Evolutionary conservation across 1,140 invertebrate genomes (phyloP).

Genomic region (Scylla paramamosain): DNA sequence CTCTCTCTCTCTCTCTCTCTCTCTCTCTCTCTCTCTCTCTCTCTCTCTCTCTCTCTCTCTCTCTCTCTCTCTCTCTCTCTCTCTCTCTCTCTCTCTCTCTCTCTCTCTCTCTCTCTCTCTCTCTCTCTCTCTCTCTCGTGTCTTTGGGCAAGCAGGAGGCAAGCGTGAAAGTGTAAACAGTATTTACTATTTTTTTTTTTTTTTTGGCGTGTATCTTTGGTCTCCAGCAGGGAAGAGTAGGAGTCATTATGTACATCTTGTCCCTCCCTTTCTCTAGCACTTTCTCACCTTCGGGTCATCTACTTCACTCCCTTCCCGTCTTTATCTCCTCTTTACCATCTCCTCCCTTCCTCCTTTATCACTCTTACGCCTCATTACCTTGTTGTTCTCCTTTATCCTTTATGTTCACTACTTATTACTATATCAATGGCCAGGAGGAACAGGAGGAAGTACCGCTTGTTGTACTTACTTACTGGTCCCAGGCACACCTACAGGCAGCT

Average conservation of each 20-base stretch:
- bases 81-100: no score
- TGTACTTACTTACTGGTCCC: background rate
- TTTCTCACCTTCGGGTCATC: background rate
- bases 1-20: no score
- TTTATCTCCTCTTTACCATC: conserved; percentile 14
- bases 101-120: no score
- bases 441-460: background rate
- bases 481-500: background rate
- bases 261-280: background rate
- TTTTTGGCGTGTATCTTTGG: no score
- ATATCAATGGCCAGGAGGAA: background rate
- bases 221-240: background rate
- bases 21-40: no score
- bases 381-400: background rate
- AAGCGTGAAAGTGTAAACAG: background rate
- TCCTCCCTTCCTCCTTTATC: conserved; percentile 41
- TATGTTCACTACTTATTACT: background rate
- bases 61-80: no score
- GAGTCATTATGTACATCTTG: background rate
- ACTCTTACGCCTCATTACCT: conserved; percentile 15
- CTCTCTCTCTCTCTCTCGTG: no score
- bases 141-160: no score
- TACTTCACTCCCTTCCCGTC: conserved; percentile 38
- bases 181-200: no score
- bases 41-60: no score